Conservation (phyloP, 2,797 vertebrate species). For the Phylloscopus collybita region DNA sequence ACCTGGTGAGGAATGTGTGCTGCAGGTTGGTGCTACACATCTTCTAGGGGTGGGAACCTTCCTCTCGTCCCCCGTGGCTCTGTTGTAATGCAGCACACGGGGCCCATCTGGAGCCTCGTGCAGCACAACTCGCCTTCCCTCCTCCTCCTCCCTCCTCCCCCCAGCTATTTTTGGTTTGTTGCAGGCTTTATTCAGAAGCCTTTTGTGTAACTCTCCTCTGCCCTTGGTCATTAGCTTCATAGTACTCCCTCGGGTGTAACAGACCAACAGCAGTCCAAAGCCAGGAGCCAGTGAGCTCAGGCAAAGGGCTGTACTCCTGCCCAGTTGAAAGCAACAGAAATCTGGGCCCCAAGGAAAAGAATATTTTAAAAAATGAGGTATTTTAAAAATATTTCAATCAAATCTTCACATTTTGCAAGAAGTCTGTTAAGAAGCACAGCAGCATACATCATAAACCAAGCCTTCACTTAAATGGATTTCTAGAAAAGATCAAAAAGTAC, state of each 20-base stretch:
- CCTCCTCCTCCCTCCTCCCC: neutral
- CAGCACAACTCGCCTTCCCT: neutral
- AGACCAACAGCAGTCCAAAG: slow-evolving; percentile 23
- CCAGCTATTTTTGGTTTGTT: slow-evolving; percentile 12
- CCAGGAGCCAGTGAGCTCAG: neutral
- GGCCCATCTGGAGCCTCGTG: accelerated
- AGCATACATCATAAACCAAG: neutral
- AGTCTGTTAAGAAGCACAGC: neutral
- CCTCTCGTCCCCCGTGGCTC: accelerated
- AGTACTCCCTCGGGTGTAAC: neutral
- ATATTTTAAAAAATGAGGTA: neutral
- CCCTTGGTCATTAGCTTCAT: slow-evolving; percentile 36
- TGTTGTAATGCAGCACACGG: neutral
- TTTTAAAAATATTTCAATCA: neutral
- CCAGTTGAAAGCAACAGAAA: slow-evolving; percentile 6
- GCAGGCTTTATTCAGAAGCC: slow-evolving; percentile 34
- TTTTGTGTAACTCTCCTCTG: slow-evolving; percentile 45
- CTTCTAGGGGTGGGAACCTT: neutral
- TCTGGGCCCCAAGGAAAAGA: neutral
- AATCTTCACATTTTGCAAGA: neutral
- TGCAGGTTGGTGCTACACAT: neutral
- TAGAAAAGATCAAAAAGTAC: neutral
- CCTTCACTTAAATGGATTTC: neutral
- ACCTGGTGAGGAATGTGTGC: accelerated
- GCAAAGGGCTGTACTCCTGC: neutral